Percentiles rank a stretch among this genome's conserved stretches.
phyloP scores from a whole-genome alignment of 2,888 invertebrate species.

The Psylliodes chrysocephalus region DNA sequence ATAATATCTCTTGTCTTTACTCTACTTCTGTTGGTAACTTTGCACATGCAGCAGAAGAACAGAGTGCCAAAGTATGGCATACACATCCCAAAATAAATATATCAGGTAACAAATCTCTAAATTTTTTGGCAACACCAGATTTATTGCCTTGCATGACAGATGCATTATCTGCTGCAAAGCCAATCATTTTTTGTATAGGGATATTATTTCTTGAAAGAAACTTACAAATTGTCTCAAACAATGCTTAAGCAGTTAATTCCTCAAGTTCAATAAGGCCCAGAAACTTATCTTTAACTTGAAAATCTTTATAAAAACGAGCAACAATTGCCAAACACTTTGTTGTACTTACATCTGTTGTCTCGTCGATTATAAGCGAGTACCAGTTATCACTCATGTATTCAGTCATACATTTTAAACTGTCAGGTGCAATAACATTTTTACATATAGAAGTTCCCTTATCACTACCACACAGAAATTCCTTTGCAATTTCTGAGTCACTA shows the following conservation, averaged over 20 bases:
- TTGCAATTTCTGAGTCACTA: no score
- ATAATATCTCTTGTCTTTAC: constrained; percentile 47
- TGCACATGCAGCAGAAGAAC: constrained; percentile 48
- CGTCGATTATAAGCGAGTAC: no score
- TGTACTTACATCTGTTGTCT: no score
- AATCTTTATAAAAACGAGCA: constrained; percentile 21
- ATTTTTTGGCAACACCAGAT: constrained; percentile 42
- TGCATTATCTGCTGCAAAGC: constrained; percentile 52
- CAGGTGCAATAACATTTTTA: no score
- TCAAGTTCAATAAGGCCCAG: constrained; percentile 48
- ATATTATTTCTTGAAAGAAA: constrained; percentile 9
- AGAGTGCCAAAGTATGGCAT: constrained; percentile 50
- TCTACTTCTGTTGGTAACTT: constrained; percentile 49
- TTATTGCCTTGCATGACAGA: constrained; percentile 50
- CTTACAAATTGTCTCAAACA: constrained; percentile 5
- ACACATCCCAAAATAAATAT: constrained; percentile 50
- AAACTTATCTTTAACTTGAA: constrained; percentile 34
- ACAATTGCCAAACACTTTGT: no score
- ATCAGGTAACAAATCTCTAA: constrained; percentile 42
- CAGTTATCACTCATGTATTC: no score
- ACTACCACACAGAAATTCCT: no score
- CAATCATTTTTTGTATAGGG: constrained; percentile 44
- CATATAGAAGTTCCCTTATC: no score
- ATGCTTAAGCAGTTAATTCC: not conserved
- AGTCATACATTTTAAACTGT: no score